phyloP scores from a whole-genome alignment of 1,140 invertebrate genomes.

The Atta cephalotes region DNA sequence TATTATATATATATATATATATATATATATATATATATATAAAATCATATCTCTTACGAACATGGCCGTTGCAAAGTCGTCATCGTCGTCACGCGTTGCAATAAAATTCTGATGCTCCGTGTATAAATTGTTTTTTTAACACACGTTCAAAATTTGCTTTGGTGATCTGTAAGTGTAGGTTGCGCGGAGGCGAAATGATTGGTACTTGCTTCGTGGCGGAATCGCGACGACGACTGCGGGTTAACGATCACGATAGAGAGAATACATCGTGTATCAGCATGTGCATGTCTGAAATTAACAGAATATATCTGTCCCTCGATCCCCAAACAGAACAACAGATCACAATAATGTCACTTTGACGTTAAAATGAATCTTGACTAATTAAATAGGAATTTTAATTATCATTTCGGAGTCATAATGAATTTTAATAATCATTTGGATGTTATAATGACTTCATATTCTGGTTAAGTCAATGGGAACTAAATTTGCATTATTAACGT shows the following conservation, averaged over 20 bases:
- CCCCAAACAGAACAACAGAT: no score
- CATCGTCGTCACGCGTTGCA: conserved; percentile 61
- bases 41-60: conserved; percentile 26
- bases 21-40: not conserved
- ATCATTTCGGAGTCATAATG: no score
- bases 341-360: no score
- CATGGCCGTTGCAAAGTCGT: conserved; percentile 27
- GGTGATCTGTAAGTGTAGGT: conserved; percentile 47
- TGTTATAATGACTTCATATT: no score
- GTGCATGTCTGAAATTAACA: not conserved
- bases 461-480: no score
- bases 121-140: conserved; percentile 37
- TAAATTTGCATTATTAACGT: no score
- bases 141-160: conserved; percentile 38
- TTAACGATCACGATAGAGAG: conserved; percentile 9
- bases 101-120: conserved; percentile 38
- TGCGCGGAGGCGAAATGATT: conserved; percentile 66
- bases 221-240: conserved; percentile 54
- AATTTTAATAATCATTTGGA: no score
- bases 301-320: not conserved
- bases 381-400: no score
- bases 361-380: no score
- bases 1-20: no score
- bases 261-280: not conserved
- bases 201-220: conserved; percentile 53